These are phyloP conservation scores for Poeciliopsis turrubarensis DNA, from an alignment of 2,113 vertebrate genomes.

Conservation along the genomic window DNA sequence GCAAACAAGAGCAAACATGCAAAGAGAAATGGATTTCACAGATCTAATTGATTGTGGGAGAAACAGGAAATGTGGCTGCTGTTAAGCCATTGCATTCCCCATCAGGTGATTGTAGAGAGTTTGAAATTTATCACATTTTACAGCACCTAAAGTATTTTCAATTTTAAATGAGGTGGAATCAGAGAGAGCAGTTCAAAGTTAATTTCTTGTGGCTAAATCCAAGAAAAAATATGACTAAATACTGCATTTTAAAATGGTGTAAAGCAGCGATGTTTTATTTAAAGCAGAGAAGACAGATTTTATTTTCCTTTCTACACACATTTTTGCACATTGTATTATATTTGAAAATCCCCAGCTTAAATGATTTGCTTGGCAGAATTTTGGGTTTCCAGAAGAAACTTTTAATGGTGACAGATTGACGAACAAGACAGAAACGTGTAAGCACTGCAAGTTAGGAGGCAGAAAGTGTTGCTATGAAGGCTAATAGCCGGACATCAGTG, in stretches of 20 bases:
- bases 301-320: too few species aligned
- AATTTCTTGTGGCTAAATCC: constrained; percentile 44
- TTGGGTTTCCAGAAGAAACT: too few species aligned
- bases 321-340: too few species aligned
- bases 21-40: constrained; percentile 81
- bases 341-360: too few species aligned
- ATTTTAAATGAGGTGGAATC: constrained; percentile 43
- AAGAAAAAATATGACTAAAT: neutral
- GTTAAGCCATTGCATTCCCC: constrained; percentile 9
- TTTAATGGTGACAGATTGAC: too few species aligned
- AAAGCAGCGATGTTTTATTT: neutral
- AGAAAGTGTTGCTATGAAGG: too few species aligned
- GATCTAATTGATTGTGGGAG: constrained; percentile 79
- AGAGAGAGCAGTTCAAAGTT: constrained; percentile 26
- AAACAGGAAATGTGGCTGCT: constrained; percentile 54
- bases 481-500: too few species aligned
- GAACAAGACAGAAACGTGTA: too few species aligned
- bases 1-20: constrained; percentile 82
- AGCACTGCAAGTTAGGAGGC: too few species aligned
- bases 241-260: neutral
- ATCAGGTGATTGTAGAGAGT: constrained; percentile 32
- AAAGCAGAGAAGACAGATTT: too few species aligned
- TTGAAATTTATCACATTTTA: constrained; percentile 58
- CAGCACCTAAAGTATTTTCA: constrained; percentile 51
- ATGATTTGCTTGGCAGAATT: too few species aligned